Base-by-base conservation (phyloP, 1,140 invertebrate genomes). In the Oncopodura yosiiana region DNA sequence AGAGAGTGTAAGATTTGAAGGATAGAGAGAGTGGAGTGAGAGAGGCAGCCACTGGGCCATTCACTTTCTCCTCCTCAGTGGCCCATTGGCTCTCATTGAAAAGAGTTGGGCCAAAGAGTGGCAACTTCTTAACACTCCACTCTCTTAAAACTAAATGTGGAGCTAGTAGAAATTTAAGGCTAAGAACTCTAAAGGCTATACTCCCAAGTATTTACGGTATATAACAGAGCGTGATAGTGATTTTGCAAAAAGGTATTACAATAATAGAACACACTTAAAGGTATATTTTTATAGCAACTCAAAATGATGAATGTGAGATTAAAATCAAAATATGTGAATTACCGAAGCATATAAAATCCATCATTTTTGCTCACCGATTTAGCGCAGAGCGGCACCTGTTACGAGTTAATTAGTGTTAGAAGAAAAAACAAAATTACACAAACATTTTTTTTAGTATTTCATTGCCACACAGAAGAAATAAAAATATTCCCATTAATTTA, bases 341-440 rank as follows among this genome's bases (percentile, higher is more conserved):
- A 86, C 83, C 83, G 83, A 85, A 84, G 83, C 82, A 85, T 82
- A 86, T 82, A 85, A 85, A 81, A 84, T 82, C 82, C 83, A 80
- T 80, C 79, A 85, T 64, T 64, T 62, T 85, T 85, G 83, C 83
- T 86, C 83, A 85, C 83, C 83, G 84, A 79, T 82, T 83, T 82
- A 78, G 81, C 82, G 78, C 83, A 86, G 81, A 80, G 83, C 77
- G 81, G 79, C 77, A 82, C 80, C 79, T 81, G 81, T 75, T 82
- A n/a, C 80, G 75, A 75, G 75, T 78, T 78, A 73, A 73, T n/a
- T 72, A 78, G 73, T 74, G 75, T 77, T 78, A 77, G 51, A 49
- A 62, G 24, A 59, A 46, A 39, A 49, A 27, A 16, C 18, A 2
- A 14, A 38, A 21, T n/a, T 24, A n/a, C n/a, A n/a, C n/a, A n/a